Conservation (phyloP, 2,888 invertebrate genomes). For the Eumacrocentrus americanus region DNA sequence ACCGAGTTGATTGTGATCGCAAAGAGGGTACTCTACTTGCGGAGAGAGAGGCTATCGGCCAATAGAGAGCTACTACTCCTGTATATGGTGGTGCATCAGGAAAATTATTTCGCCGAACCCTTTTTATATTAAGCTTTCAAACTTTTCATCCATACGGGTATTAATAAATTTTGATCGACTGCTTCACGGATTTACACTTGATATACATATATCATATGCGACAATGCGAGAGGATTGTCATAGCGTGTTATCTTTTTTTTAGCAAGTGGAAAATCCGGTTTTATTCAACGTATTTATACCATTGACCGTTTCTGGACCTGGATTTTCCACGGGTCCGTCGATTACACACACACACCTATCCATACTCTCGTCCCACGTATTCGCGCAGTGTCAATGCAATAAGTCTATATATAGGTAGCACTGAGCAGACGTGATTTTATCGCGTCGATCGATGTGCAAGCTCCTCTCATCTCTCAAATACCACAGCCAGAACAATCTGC, state of each 20-base stretch:
- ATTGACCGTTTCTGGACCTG: too few relatives aligned
- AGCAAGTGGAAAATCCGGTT: neutral
- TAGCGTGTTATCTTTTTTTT: neutral
- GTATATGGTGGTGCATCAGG: conserved; percentile 18
- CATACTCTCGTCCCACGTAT: neutral
- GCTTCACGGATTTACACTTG: too few relatives aligned
- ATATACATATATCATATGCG: too few relatives aligned
- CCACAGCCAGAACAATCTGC: neutral
- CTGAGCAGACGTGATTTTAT: conserved; percentile 14
- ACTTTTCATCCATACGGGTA: neutral
- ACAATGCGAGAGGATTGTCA: neutral
- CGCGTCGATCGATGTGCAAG: neutral
- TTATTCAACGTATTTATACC: neutral
- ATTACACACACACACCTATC: neutral
- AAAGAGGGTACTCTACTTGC: conserved; percentile 28
- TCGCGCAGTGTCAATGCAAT: neutral
- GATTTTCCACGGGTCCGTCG: too few relatives aligned
- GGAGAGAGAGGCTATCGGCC: conserved; percentile 34
- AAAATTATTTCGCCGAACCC: conserved; percentile 30
- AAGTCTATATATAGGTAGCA: conserved; percentile 7
- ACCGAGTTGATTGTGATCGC: conserved; percentile 46
- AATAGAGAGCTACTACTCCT: conserved; percentile 18
- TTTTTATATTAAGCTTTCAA: neutral
- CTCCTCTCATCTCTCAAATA: neutral
- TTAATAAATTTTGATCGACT: neutral